Evolutionary conservation across 2,797 vertebrate species (phyloP).

Genomic region (Pempheris klunzingeri): DNA sequence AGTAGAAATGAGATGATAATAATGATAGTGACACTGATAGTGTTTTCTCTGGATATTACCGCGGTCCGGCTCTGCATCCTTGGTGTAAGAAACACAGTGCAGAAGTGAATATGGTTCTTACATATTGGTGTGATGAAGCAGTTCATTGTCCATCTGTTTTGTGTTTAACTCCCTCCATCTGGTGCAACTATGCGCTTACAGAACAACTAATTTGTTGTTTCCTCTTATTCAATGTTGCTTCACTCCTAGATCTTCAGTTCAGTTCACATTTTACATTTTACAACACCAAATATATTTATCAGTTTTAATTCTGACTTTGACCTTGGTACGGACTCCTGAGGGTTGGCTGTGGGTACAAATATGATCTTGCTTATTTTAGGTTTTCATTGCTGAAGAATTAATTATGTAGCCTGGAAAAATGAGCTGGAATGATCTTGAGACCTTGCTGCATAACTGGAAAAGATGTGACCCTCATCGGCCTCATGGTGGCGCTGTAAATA

Average conservation of each 20-base stretch:
- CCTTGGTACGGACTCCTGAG: background rate
- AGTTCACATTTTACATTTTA: too few relatives aligned
- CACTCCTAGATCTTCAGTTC: background rate
- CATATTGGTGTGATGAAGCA: conserved; percentile 67
- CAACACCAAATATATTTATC: background rate
- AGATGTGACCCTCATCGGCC: too few relatives aligned
- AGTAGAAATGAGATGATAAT: conserved; percentile 14
- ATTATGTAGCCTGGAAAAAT: background rate
- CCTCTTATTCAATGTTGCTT: conserved; percentile 22
- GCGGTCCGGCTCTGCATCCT: conserved; percentile 25
- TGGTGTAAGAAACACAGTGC: conserved; percentile 46
- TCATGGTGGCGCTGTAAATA: too few relatives aligned
- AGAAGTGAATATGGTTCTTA: conserved; percentile 63
- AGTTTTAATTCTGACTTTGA: background rate
- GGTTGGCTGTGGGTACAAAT: background rate
- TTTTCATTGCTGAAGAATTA: background rate
- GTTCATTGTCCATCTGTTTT: conserved; percentile 75
- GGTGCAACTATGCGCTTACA: conserved; percentile 48
- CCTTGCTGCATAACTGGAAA: too few relatives aligned
- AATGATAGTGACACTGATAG: conserved; percentile 14
- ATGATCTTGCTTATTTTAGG: background rate
- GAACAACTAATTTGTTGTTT: conserved; percentile 45
- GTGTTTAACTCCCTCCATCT: conserved; percentile 71
- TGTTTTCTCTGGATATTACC: conserved; percentile 28
- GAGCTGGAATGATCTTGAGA: too few relatives aligned